These are phyloP conservation scores for Punctoribates punctum DNA, from an alignment of 2,888 invertebrate genomes.

Conservation along the genomic window DNA sequence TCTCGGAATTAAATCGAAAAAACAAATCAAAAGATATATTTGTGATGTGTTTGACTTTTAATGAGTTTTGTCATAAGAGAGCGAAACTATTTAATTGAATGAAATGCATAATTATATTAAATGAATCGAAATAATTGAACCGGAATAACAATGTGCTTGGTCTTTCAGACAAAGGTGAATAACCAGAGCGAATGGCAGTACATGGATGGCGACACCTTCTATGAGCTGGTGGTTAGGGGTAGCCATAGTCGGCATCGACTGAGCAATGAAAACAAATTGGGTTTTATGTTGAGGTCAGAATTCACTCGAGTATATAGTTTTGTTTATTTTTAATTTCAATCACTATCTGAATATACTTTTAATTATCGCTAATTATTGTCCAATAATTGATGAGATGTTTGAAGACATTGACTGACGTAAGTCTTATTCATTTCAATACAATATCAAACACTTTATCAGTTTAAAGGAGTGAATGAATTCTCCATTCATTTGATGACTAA, in stretches of 20 bases:
- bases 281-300: constrained; percentile 20
- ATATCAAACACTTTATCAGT: no score
- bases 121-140: no score
- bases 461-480: no score
- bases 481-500: no score
- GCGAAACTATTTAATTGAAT: no score
- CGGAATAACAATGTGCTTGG: background rate
- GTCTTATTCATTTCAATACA: background rate
- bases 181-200: constrained; percentile 20
- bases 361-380: constrained; percentile 8
- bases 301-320: background rate
- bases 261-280: no score
- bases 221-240: background rate
- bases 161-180: constrained; percentile 14
- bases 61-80: no score
- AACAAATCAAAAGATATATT: no score
- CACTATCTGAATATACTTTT: background rate
- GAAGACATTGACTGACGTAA: constrained; percentile 15
- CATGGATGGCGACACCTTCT: constrained; percentile 26
- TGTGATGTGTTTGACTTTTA: no score
- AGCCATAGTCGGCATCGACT: constrained; percentile 5
- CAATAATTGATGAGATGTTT: background rate
- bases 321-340: background rate
- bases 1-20: no score
- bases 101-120: no score